These are phyloP conservation scores for Zele albiditarsus DNA, from an alignment of 2,888 invertebrate species.

Conservation along the genomic window DNA sequence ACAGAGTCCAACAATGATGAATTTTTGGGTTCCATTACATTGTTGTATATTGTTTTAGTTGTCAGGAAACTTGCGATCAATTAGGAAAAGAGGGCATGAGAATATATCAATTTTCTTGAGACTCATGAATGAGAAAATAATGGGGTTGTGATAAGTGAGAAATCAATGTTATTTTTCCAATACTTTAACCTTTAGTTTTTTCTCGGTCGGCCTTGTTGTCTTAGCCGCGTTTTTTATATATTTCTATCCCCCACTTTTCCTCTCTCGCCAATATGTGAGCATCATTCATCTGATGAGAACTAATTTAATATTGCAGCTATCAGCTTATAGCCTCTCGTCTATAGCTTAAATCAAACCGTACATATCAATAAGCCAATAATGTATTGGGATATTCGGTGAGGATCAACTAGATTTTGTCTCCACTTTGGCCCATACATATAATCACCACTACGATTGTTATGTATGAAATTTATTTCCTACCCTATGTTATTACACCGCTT, in stretches of 20 bases:
- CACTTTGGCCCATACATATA: constrained; percentile 20
- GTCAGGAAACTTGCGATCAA: too few relatives aligned
- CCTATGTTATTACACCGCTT: constrained; percentile 12
- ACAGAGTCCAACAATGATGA: too few relatives aligned
- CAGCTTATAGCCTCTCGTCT: not conserved
- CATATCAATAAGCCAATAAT: constrained; percentile 15
- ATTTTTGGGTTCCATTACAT: too few relatives aligned
- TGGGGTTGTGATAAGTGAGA: too few relatives aligned
- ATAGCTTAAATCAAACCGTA: not conserved
- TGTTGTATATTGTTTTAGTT: too few relatives aligned
- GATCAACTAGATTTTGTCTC: constrained; percentile 32
- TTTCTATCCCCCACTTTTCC: not conserved
- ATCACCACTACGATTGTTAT: constrained; percentile 14
- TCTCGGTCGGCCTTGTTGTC: too few relatives aligned
- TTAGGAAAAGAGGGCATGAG: too few relatives aligned
- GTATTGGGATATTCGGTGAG: constrained; percentile 17
- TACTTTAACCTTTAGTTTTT: too few relatives aligned
- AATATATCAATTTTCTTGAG: too few relatives aligned
- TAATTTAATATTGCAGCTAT: not conserved
- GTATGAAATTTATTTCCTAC: constrained; percentile 12
- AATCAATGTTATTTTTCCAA: too few relatives aligned
- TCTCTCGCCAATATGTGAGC: not conserved
- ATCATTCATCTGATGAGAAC: constrained; percentile 5
- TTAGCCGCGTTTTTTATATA: not conserved
- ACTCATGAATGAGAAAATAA: too few relatives aligned